Evolutionary conservation across 1,140 invertebrate species (phyloP), one percentile per base, ranked within the genome.

Genomic region (Camponotus vicinus): DNA sequence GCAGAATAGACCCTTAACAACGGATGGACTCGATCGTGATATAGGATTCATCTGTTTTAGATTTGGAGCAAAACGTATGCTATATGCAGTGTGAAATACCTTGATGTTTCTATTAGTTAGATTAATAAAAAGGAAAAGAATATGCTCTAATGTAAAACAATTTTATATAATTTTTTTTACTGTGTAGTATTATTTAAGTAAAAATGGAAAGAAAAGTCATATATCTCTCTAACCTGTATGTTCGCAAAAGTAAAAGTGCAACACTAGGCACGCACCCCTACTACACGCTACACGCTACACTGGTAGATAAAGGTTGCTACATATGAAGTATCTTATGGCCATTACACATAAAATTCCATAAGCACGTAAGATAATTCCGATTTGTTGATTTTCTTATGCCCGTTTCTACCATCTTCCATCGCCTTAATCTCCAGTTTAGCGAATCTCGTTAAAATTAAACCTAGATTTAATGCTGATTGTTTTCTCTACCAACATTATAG

Each of bases 21-120:
- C 8, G 32, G 37, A 34, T 34, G 45, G 13, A 27, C 69, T 83
- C 32, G 13, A 49, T 21, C 69, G 69, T 34, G 42, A 21, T 27
- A 11, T 21, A 37, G 15, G n/a, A 75, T 34, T 70, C 79, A 83
- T 82, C 32, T 71, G 27, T 59, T 73, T 59, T 7, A 18, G 40
- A 1, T 66, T 13, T 49, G 45, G 45, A 52, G 8, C n/a, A 80
- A 67, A 45, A 37, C 11, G 15, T 11, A 66, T 67, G 11, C 5
- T 37, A 32, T 18, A 9, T 2, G 15, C 5, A 64, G 37, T 52
- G n/a, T 34, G n/a, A 27, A 79, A 69, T 55, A 59, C n/a, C 4
- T 27, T 11, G 34, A 67, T 67, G 5, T 49, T 67, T 78, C 34
- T 67, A 40, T 37, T 34, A 2, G 8, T 45, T 66, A 45, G 2